Evolutionary conservation across 1,140 invertebrate genomes (phyloP), one percentile per base, ranked within the genome.

Genomic region (Agraylea sexmaculata): DNA sequence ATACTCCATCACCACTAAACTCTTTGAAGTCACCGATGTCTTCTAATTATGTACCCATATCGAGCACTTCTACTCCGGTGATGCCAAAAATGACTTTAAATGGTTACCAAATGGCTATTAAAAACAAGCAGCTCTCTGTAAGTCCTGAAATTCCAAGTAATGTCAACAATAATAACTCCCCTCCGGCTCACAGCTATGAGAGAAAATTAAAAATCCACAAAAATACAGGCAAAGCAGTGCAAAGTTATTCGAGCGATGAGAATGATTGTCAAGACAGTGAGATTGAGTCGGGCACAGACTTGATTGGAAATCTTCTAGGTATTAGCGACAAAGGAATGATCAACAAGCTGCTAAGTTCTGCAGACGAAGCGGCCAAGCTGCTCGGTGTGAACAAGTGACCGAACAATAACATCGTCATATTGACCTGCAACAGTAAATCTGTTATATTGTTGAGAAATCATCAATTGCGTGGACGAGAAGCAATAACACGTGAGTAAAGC

Each of bases 281-380:
- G 48, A 59, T 57, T 4, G 71, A 73, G 51, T 71, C 72, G 43
- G 71, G 76, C 28, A 71, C 72, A 38, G 87, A 91, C 54, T 67
- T 93, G 22, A 87, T 94, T 47, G 86, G 87, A 1, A 89, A 90
- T 58, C 68, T 94, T 0, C 62, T 94, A 1, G 89, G 88, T 0
- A 87, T 93, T 41, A 75, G 80, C 38, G 85, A 87, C 56, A 78
- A 79, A 42, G 77, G 80, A n/a, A 81, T 91, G 39, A 77, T 90
- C 27, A 89, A 93, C 52, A 78, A 86, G 54, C 75, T 91, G 42
- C 67, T 93, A 0, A 80, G 83, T 0, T 82, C 84, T 1, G 74
- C 86, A 1, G 86, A 90, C 48, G 85, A 87, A 54, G 88, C 86
- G 2, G 87, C 87, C 1, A 87, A 87, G 56, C 64, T 92, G 4